Conservation (phyloP, 1,140 invertebrate genomes). For the Pseudoatta argentina region DNA sequence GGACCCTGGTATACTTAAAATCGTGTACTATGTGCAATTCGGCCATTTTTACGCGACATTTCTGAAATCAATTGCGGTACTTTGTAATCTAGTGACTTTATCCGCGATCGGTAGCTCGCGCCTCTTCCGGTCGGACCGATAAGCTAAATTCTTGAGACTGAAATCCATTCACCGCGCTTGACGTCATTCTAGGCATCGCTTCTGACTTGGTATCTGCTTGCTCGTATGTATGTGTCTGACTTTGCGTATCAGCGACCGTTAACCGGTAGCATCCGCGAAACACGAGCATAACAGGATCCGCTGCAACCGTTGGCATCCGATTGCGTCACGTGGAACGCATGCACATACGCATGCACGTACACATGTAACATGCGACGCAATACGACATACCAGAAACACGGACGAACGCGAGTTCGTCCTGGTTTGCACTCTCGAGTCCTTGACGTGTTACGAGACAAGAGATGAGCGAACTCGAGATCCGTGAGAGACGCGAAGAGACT, state of each 20-base stretch:
- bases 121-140: slow-evolving; percentile 46
- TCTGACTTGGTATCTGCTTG: neutral
- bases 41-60: too few relatives aligned
- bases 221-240: neutral
- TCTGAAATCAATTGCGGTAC: too few relatives aligned
- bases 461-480: slow-evolving; percentile 75
- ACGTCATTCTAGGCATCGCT: slow-evolving; percentile 59
- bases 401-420: slow-evolving; percentile 48
- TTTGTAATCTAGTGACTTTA: too few relatives aligned
- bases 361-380: neutral
- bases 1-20: too few relatives aligned
- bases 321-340: slow-evolving; percentile 70
- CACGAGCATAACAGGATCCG: slow-evolving; percentile 59
- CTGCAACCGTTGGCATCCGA: slow-evolving; percentile 66
- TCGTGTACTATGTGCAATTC: too few relatives aligned
- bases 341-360: slow-evolving; percentile 27
- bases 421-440: slow-evolving; percentile 64
- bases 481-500: slow-evolving; percentile 64
- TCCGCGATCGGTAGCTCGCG: slow-evolving; percentile 50
- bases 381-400: neutral
- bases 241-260: slow-evolving; percentile 64
- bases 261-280: slow-evolving; percentile 72
- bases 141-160: slow-evolving; percentile 22
- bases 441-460: slow-evolving; percentile 65
- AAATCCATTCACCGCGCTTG: slow-evolving; percentile 66